Evolutionary conservation across 2,797 vertebrate species (phyloP).

Genomic region (Notolabrus celidotus): DNA sequence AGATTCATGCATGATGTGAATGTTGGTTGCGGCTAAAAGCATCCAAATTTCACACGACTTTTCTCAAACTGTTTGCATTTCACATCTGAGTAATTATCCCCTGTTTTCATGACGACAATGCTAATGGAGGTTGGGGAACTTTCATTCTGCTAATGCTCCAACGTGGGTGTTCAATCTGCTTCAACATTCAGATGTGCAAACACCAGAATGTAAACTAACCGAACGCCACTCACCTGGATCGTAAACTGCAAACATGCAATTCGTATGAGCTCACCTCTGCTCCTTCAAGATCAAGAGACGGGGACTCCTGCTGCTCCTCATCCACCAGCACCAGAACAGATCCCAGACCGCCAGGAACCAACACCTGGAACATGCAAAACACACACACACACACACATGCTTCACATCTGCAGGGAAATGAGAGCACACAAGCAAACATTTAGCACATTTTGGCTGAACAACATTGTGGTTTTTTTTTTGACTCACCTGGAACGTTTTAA

Average conservation of each 20-base stretch:
- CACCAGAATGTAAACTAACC: conserved; percentile 4
- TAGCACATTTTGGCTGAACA: conserved; percentile 28
- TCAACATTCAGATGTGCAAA: conserved; percentile 1
- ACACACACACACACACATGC: conserved; percentile 21
- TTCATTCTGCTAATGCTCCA: conserved; percentile 11
- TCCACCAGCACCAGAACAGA: conserved; percentile 83
- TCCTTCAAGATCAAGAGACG: conserved; percentile 64
- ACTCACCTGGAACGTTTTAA: conserved; percentile 85
- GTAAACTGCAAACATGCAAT: conserved; percentile 23
- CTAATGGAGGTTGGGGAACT: conserved; percentile 3
- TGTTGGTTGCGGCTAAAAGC: background rate
- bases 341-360: conserved; percentile 79
- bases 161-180: conserved; percentile 20
- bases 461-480: background rate
- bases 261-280: conserved; percentile 76
- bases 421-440: conserved; percentile 35
- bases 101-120: conserved; percentile 4
- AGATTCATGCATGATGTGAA: conserved; percentile 8
- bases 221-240: background rate
- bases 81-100: conserved; percentile 4
- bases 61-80: conserved; percentile 21
- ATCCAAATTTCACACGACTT: background rate
- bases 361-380: conserved; percentile 61
- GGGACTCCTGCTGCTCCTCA: conserved; percentile 78
- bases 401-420: conserved; percentile 38